Percentiles rank a stretch among this genome's conserved stretches.
Evolutionary conservation across 2,888 invertebrate species (phyloP).

Genomic region (Apamea epomidion): DNA sequence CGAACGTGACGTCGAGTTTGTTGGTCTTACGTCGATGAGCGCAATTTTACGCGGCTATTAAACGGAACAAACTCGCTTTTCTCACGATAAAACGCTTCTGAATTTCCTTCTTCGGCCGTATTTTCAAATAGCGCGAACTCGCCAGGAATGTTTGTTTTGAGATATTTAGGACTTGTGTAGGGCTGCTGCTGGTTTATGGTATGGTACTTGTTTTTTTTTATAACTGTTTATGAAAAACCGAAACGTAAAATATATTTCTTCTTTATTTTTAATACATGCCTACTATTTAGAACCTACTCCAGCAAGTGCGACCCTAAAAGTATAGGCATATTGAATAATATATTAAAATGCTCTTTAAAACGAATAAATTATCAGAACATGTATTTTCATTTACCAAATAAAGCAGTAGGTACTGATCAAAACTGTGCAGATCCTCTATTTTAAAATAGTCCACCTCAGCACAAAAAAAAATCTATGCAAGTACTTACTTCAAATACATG

Average conservation of each 20-base stretch:
- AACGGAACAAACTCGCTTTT: constrained; percentile 74
- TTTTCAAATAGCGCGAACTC: constrained; percentile 78
- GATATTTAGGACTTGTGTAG: constrained; percentile 75
- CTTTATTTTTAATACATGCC: background rate
- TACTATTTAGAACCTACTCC: background rate
- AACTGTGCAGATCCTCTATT: background rate
- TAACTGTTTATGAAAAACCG: background rate
- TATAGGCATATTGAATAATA: background rate
- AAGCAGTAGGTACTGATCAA: too few relatives aligned
- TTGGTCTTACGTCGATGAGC: constrained; percentile 71
- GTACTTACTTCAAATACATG: background rate
- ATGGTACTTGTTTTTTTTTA: constrained; percentile 45
- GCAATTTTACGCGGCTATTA: constrained; percentile 81
- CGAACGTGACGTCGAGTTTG: constrained; percentile 76
- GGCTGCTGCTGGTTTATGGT: constrained; percentile 69
- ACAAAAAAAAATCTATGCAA: background rate
- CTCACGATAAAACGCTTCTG: constrained; percentile 80
- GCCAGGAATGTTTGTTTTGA: constrained; percentile 81
- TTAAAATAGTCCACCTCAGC: background rate
- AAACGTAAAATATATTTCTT: background rate
- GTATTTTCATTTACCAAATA: background rate
- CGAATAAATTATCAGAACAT: background rate
- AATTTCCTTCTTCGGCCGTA: constrained; percentile 77
- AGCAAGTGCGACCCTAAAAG: background rate
- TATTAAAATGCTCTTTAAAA: background rate